Base-by-base conservation (phyloP, 1,140 invertebrate species). In the Platyura marginata region DNA sequence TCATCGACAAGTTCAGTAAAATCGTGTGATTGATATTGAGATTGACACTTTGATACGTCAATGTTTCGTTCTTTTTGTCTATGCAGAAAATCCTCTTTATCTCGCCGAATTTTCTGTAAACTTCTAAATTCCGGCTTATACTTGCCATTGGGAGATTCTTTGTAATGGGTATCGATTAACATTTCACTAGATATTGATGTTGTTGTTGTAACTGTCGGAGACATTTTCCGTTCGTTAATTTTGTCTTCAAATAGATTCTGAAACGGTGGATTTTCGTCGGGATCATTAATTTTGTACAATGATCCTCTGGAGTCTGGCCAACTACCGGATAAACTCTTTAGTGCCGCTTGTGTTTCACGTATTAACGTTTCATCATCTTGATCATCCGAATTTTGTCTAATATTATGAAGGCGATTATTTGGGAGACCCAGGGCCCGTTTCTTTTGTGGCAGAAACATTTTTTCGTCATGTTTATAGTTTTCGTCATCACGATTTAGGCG, bases 181-280 rank as follows among this genome's bases (percentile, higher is more conserved):
- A 6, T 13, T 13, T 38, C 36, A 38, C 11, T 21, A 4, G 68
- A 72, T n/a, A 66, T 68, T 0, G 70, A 72, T 1, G 67, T 67
- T 2, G 69, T 67, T 16, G 69, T 66, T 23, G 69, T 61, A 2
- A 74, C 72, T 5, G 74, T 72, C 3, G 72, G 74, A 11, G 75
- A 70, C 55, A 76, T 67, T 38, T 38, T 38, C 3, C 3, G n/a
- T 3, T 59, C 55, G 9, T 72, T 69, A 50, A 81, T 75, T 54
- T 84, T 87, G 51, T 87, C 83, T 49, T 83, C 81, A 49, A 87
- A 88, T 1, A 87, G 62, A 57, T 86, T 87, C 51, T 87, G 84
- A 50, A 87, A 87, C 2, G 81, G 81, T 40, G 74, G 74, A 45
- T 84, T 80, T 43, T 84, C 81, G 42, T 75, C 75, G 32, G 72